A percentile compares a stretch with the other conserved stretches of the same genome.
phyloP scores from a whole-genome alignment of 2,888 invertebrate species.

The Apodemia duryi region DNA sequence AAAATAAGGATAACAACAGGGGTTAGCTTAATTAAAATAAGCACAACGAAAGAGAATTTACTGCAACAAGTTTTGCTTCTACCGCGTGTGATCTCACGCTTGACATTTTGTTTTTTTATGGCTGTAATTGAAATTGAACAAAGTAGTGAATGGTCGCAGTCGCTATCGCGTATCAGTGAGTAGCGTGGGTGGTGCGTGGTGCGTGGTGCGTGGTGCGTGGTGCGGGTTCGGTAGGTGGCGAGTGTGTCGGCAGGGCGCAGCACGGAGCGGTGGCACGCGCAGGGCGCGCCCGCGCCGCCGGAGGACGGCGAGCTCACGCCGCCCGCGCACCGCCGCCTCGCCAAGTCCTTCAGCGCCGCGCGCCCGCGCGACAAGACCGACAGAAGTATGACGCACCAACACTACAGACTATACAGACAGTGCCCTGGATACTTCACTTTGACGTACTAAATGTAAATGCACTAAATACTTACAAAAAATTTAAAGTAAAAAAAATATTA shows the following conservation, averaged over 20 bases:
- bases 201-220: conserved; percentile 42
- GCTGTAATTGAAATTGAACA: too few species aligned
- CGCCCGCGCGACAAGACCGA: conserved; percentile 53
- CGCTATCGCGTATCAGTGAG: neutral
- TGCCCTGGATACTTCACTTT: neutral
- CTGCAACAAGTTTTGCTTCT: too few species aligned
- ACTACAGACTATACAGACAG: neutral
- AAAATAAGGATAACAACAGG: too few species aligned
- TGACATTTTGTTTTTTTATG: too few species aligned
- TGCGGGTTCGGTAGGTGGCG: conserved; percentile 49
- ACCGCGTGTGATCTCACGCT: too few species aligned
- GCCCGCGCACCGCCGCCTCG: conserved; percentile 91
- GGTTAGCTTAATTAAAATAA: too few species aligned
- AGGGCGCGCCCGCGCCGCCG: conserved; percentile 45
- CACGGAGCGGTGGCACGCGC: conserved; percentile 29
- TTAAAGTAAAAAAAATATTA: too few species aligned
- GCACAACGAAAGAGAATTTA: too few species aligned
- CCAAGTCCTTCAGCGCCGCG: conserved; percentile 94
- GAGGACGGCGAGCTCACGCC: conserved; percentile 87
- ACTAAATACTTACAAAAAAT: too few species aligned
- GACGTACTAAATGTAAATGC: too few species aligned
- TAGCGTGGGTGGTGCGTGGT: conserved; percentile 31
- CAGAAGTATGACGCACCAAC: conserved; percentile 45
- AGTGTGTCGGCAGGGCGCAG: conserved; percentile 34
- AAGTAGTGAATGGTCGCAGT: neutral